Evolutionary conservation across 2,888 invertebrate species (phyloP).

Genomic region (Keiferia lycopersicella): DNA sequence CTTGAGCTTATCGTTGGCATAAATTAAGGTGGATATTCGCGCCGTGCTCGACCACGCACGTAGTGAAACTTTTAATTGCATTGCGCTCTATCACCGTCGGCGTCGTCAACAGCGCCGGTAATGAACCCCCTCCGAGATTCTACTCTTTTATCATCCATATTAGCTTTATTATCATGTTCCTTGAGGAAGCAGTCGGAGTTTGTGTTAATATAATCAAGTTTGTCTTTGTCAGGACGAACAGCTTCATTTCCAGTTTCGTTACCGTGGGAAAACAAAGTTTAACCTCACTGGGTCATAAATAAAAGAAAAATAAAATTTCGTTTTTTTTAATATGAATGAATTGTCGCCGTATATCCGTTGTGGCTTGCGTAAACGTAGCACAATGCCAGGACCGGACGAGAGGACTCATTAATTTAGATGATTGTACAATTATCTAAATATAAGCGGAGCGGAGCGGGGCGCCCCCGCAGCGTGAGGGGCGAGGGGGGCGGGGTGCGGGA

Average conservation of each 20-base stretch:
- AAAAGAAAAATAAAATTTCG: constrained; percentile 51
- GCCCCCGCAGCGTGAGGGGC: constrained; percentile 70
- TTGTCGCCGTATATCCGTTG: constrained; percentile 67
- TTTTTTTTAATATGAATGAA: constrained; percentile 64
- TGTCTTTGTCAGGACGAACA: neutral
- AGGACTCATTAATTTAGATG: constrained; percentile 82
- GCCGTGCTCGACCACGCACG: constrained; percentile 75
- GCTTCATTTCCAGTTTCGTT: neutral
- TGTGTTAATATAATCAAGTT: constrained; percentile 13
- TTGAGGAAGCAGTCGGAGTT: constrained; percentile 11
- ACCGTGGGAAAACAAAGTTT: constrained; percentile 32
- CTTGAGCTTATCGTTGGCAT: constrained; percentile 73
- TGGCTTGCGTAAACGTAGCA: constrained; percentile 68
- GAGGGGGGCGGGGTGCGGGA: constrained; percentile 67
- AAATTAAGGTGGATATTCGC: constrained; percentile 73
- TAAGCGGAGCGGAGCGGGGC: constrained; percentile 79
- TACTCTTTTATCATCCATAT: constrained; percentile 38
- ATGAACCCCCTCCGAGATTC: constrained; percentile 62
- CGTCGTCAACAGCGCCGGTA: constrained; percentile 65
- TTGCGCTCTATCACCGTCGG: constrained; percentile 73
- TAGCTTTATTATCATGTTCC: constrained; percentile 23
- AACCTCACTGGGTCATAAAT: constrained; percentile 16
- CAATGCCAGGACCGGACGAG: constrained; percentile 78
- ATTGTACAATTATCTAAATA: constrained; percentile 82
- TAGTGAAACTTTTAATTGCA: constrained; percentile 81